These are phyloP conservation scores for Graphium colonna DNA, from an alignment of 2,888 invertebrate genomes.

Conservation along the genomic window DNA sequence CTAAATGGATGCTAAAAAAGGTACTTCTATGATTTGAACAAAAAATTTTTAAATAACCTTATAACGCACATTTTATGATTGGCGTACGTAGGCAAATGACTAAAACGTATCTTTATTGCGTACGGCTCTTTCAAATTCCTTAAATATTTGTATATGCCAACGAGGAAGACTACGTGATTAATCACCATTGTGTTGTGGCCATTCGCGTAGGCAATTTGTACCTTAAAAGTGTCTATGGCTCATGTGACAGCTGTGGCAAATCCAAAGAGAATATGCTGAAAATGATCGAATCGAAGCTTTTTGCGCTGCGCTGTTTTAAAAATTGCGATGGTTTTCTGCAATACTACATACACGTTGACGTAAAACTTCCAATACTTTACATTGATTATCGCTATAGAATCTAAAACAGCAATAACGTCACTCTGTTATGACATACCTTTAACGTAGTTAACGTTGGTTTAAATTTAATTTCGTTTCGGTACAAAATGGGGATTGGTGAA, in stretches of 20 bases:
- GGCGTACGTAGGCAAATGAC: too few species aligned
- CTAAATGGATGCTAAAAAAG: too few species aligned
- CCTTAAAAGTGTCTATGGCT: slow-evolving; percentile 29
- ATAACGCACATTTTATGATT: neutral
- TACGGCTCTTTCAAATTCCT: too few species aligned
- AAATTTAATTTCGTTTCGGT: slow-evolving; percentile 53
- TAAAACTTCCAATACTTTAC: neutral
- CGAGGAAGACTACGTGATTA: too few species aligned
- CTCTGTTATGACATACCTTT: slow-evolving; percentile 9
- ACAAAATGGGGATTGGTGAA: slow-evolving; percentile 63
- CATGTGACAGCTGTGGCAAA: slow-evolving; percentile 15
- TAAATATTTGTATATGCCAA: too few species aligned
- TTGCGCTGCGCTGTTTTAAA: neutral
- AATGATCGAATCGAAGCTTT: neutral
- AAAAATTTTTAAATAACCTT: too few species aligned
- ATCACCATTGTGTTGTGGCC: neutral
- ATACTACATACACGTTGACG: neutral
- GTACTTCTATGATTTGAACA: too few species aligned
- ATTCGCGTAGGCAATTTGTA: slow-evolving; percentile 1
- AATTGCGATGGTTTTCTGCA: neutral
- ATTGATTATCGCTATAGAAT: neutral
- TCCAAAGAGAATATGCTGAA: slow-evolving; percentile 4
- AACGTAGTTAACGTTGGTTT: slow-evolving; percentile 1
- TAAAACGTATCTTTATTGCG: too few species aligned
- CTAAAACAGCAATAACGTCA: slow-evolving; percentile 2